These are phyloP conservation scores for Rhinatrema bivittatum DNA, from an alignment of 2,797 vertebrate species.

Conservation along the genomic window DNA sequence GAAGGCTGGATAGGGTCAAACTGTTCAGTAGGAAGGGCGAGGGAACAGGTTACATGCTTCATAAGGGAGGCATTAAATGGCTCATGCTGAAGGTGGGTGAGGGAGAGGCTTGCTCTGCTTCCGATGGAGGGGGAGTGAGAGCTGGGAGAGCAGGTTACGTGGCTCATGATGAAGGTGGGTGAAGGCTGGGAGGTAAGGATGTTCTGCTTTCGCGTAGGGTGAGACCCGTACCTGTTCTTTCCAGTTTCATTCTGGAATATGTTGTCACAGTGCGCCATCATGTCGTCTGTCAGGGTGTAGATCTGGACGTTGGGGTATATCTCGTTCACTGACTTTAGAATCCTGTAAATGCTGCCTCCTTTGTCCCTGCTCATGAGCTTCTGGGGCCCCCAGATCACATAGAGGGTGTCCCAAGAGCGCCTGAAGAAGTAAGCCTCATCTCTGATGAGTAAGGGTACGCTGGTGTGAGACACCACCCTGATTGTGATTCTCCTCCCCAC, in stretches of 20 bases:
- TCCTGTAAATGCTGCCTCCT: constrained; percentile 64
- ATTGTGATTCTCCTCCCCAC: constrained; percentile 74
- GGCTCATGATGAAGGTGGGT: too few species aligned
- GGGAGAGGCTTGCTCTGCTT: neutral
- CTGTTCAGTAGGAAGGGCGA: too few species aligned
- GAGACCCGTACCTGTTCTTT: constrained; percentile 73
- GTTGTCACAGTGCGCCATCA: constrained; percentile 73
- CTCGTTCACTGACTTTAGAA: constrained; percentile 62
- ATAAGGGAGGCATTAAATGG: too few species aligned
- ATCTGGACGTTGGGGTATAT: constrained; percentile 61
- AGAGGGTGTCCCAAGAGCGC: constrained; percentile 62
- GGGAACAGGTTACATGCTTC: too few species aligned
- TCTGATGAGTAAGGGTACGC: constrained; percentile 70
- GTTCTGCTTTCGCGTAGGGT: too few species aligned
- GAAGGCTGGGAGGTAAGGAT: neutral
- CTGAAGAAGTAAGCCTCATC: constrained; percentile 76
- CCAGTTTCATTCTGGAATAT: constrained; percentile 90
- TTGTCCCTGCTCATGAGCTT: constrained; percentile 76
- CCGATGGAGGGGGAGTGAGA: neutral
- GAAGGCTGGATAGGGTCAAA: too few species aligned
- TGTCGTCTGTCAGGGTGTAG: constrained; percentile 73
- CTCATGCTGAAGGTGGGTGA: too few species aligned
- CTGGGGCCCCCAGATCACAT: constrained; percentile 85
- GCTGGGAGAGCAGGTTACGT: neutral
- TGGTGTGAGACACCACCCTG: constrained; percentile 86